Conservation (phyloP, 2,113 vertebrate genomes). For the Bujurquina vittata region DNA sequence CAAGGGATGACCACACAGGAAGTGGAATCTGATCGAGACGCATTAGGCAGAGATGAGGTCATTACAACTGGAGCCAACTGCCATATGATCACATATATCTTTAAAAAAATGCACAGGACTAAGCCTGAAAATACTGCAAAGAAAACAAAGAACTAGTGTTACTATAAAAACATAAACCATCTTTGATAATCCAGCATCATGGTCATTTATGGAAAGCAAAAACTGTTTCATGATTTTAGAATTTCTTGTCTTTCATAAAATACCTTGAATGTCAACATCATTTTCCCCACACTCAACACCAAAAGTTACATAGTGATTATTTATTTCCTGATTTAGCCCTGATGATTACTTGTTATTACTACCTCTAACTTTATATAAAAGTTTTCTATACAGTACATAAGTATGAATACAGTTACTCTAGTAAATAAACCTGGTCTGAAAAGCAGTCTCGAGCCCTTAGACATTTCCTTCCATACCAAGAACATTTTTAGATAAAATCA, state of each 20-base stretch:
- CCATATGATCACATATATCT: constrained; percentile 20
- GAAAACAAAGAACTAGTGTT: too few species aligned
- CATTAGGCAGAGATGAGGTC: constrained; percentile 71
- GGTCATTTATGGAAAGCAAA: background rate
- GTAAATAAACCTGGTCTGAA: background rate
- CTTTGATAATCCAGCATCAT: background rate
- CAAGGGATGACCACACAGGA: constrained; percentile 74
- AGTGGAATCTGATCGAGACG: constrained; percentile 72
- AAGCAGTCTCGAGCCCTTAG: background rate
- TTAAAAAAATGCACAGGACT: background rate
- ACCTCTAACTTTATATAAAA: background rate
- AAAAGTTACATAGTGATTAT: background rate
- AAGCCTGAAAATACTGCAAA: background rate
- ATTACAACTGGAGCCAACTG: constrained; percentile 53
- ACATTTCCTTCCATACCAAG: too few species aligned
- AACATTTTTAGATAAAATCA: background rate
- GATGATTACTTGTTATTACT: too few species aligned
- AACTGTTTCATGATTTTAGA: background rate
- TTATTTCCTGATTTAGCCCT: background rate
- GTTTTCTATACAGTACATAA: background rate
- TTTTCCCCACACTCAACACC: background rate
- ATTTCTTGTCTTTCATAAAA: too few species aligned
- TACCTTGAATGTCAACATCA: background rate
- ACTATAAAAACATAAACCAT: background rate
- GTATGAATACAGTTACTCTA: background rate